Evolutionary conservation across 2,797 vertebrate species (phyloP).

Genomic region (Pseudopleuronectes americanus): DNA sequence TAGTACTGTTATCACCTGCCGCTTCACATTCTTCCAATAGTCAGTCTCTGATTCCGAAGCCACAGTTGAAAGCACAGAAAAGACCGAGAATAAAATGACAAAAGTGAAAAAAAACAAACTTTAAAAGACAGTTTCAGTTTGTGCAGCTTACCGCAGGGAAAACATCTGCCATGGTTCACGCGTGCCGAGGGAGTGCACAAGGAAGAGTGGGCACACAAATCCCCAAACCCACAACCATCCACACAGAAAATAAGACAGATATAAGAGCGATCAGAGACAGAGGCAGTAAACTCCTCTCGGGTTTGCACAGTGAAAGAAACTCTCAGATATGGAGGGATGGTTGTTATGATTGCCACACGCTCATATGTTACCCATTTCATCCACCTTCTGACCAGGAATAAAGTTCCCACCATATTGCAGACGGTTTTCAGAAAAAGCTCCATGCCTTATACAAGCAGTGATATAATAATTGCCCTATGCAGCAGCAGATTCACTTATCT

Average conservation of each 20-base stretch:
- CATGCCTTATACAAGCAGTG: background rate
- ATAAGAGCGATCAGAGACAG: constrained; percentile 29
- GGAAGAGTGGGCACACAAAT: constrained; percentile 33
- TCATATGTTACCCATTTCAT: constrained; percentile 5
- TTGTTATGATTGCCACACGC: constrained; percentile 7
- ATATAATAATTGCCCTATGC: constrained; percentile 11
- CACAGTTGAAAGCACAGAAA: constrained; percentile 7
- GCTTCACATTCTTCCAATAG: constrained; percentile 5
- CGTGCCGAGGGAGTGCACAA: constrained; percentile 8
- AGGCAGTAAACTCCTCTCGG: constrained; percentile 28
- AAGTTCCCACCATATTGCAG: background rate
- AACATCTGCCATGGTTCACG: constrained; percentile 55
- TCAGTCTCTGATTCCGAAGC: constrained; percentile 7
- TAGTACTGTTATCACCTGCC: constrained; percentile 6
- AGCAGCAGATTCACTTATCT: constrained; percentile 14
- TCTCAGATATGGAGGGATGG: constrained; percentile 10
- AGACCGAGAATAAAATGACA: constrained; percentile 23
- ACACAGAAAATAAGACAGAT: constrained; percentile 32
- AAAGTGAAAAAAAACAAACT: constrained; percentile 5
- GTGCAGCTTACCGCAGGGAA: constrained; percentile 42
- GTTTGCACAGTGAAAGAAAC: constrained; percentile 6
- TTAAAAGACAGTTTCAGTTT: constrained; percentile 39
- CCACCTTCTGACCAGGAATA: background rate
- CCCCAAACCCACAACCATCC: constrained; percentile 32
- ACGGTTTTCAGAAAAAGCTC: background rate